These are phyloP conservation scores for Microtus ochrogaster DNA, from an alignment of 2,113 vertebrate species.

Conservation along the genomic window DNA sequence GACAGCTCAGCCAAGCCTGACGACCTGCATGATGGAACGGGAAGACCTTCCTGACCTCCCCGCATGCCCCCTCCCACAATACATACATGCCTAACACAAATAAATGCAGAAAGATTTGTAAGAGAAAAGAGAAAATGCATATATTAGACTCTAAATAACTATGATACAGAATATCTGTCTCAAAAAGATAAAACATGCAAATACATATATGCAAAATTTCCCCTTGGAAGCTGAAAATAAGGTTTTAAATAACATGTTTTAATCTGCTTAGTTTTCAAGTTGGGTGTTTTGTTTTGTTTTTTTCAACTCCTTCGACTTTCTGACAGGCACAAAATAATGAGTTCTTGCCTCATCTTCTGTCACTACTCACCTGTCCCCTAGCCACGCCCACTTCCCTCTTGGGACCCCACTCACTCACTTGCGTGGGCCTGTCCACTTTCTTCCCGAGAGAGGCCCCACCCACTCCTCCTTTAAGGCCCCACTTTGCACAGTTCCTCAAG, in stretches of 20 bases:
- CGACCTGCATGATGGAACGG: neutral
- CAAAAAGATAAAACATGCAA: neutral
- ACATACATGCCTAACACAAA: neutral
- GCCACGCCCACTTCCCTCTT: neutral
- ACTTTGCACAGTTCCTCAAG: no score
- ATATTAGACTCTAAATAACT: neutral
- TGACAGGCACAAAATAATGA: neutral
- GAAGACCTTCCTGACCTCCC: neutral
- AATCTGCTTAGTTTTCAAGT: neutral
- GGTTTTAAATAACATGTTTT: neutral
- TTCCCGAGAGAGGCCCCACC: neutral
- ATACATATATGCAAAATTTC: neutral
- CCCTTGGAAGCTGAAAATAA: neutral
- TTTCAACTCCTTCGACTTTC: no score
- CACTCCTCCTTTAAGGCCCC: neutral
- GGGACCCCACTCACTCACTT: neutral
- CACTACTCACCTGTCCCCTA: neutral
- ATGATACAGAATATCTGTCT: neutral
- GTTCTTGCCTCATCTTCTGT: neutral
- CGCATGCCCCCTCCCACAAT: neutral
- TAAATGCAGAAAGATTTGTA: neutral
- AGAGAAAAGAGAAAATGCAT: neutral
- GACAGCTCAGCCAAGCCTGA: no score
- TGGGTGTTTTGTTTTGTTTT: neutral
- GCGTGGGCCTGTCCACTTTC: neutral